Evolutionary conservation across 2,113 vertebrate species (phyloP), one percentile per base, ranked within the genome.

Genomic region (Rutilus rutilus): DNA sequence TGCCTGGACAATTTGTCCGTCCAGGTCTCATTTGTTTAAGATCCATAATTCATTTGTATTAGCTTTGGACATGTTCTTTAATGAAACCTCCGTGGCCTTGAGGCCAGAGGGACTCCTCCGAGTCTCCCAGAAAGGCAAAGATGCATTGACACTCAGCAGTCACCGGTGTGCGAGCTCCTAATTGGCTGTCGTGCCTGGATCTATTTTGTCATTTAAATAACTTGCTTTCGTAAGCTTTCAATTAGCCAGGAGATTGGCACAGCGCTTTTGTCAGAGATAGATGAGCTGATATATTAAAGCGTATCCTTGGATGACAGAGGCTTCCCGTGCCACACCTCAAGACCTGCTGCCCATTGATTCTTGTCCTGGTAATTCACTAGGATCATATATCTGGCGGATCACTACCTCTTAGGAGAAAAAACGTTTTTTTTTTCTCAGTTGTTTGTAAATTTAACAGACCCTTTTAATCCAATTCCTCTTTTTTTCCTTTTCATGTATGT

Each of bases 171-270:
- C 90, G 42, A 87, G 89, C 90, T 91, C 89, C 90, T 92, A 92
- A 92, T 93, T 91, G 93, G 93, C 92, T 90, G 80, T 88, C 84
- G 85, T 84, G 85, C 87, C 90, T 89, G 93, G 91, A 94, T 93
- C 91, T 92, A 90, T 92, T 92, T 93, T 91, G 93, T 92, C 93
- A 95, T 95, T 94, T 95, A 94, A 95, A 94, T 94, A 94, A 94
- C 94, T 94, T 94, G 92, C 93, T 92, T 94, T 93, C 86, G 92
- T 92, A 91, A 94, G 94, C 93, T 94, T 94, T 95, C 94, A 95
- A 95, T 95, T 95, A 94, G 93, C 92, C 90, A 86, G 77, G 90
- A 93, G 91, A 91, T 91, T 90, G 85, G 90, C 90, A 92, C 89
- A 89, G 92, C 90, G 92, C 92, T 92, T 74, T 90, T 88, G 92